Evolutionary conservation across 2,797 vertebrate genomes (phyloP), one percentile per base, ranked within the genome.

Genomic region (Characodon lateralis): DNA sequence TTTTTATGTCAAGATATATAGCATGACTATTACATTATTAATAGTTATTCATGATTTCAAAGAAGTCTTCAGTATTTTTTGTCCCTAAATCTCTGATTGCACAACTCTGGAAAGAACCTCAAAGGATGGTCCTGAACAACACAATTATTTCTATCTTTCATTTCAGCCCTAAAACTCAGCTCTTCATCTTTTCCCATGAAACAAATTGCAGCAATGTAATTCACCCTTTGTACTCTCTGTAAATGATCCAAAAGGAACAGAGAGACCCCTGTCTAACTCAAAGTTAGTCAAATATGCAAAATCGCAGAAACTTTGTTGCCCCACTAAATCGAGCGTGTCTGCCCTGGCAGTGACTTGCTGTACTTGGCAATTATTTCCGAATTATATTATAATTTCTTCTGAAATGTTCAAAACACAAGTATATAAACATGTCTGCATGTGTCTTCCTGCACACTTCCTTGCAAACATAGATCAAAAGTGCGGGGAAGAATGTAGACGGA

Each of bases 141-240:
- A 81, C 41, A 83, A 61, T 79, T 56, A 65, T 58, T 78, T 66
- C 84, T 78, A 78, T 6, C 26, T 76, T 84, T 59, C 71, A 72
- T 82, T 69, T 39, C 1, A 46, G 39, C 41, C 50, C 68, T 14
- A 76, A 82, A 78, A 76, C 65, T 80, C 73, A 74, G 82, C 20
- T 76, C 66, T 80, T 71, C 26, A 46, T 86, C 77, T 76, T 82
- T 87, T 85, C 78, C 83, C 83, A 84, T 82, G 56, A 84, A 85
- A 65, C 63, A 39, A 3, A 5, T 63, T 35, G 7, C 6, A 69
- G 77, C 78, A 22, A 39, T 12, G 73, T 79, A 74, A 83, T 55
- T 86, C 78, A 24, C 70, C 70, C 10, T 48, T 86, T 87, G 78
- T 72, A 78, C 69, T 83, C 76, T 81, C 20, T 81, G 43, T 43